Evolutionary conservation across 2,888 invertebrate species (phyloP), one percentile per base, ranked within the genome.

Genomic region (Acronicta psi): DNA sequence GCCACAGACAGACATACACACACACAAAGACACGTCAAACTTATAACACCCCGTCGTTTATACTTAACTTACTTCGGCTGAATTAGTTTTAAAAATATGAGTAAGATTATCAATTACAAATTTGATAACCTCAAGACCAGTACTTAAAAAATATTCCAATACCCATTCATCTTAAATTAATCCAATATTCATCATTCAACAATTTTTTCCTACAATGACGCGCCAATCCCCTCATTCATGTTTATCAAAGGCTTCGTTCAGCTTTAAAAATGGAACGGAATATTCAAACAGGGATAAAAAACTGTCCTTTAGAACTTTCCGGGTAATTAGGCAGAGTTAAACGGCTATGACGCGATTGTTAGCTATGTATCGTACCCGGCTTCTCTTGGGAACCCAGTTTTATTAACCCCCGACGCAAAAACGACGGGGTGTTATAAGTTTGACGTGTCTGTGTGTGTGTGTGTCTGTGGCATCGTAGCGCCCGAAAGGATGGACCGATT

Each of bases 261-360:
- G 57, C 54, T 59, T 69, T 69, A 14, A 57, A 73, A 53, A 66
- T 60, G 58, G 46, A 56, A 50, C 17, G 38, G 45, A 53, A 54
- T 65, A 75, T 69, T 73, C 50, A 42, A 62, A 62, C 29, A 18
- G 34, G 74, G 58, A 66, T 59, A 63, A 73, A n/a, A 73, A 66
- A 54, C 42, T 66, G 59, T 66, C 47, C 59, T 70, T 55, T 25
- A 2, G 13, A 50, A 57, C 44, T 74, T 73, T 73, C 58, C 74
- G 57, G 46, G 47, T 69, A 76, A 70, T 76, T 74, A 76, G 66
- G 59, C 77, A 66, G n/a, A 54, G 18, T 60, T 74, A 57, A 55
- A 63, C 59, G 65, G 58, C 40, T 73, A 41, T 16, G 29, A 40
- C 18, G 13, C 41, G 53, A 52, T 54, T 23, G 53, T 52, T 44